phyloP scores from a whole-genome alignment of 2,113 vertebrate species.

The Aythya baeri region DNA sequence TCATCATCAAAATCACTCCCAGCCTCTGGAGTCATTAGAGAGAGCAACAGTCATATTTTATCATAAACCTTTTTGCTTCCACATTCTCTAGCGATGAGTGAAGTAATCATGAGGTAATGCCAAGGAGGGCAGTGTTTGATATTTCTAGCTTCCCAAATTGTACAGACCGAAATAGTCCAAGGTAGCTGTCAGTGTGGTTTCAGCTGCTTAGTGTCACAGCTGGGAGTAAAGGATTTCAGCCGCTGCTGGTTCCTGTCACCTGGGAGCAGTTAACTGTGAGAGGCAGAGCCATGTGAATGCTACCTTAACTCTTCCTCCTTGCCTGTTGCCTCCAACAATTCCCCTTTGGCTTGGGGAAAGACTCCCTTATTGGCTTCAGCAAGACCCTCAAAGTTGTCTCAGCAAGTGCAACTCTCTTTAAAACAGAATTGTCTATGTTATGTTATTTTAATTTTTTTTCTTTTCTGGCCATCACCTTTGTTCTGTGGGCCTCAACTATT shows the following conservation, averaged over 20 bases:
- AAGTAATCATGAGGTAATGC: constrained; percentile 40
- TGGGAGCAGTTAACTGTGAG: neutral
- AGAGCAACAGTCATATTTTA: neutral
- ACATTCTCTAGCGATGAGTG: constrained; percentile 3
- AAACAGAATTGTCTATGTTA: neutral
- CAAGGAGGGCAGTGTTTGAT: neutral
- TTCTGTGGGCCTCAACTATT: neutral
- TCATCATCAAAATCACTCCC: neutral
- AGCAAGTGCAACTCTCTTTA: neutral
- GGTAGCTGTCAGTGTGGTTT: neutral
- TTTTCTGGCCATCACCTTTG: neutral
- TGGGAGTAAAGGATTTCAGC: constrained; percentile 11
- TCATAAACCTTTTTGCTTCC: constrained; percentile 13
- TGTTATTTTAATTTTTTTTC: neutral
- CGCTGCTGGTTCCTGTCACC: neutral
- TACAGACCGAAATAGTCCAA: neutral
- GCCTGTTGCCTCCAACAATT: neutral
- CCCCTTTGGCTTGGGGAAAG: neutral
- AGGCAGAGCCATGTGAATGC: neutral
- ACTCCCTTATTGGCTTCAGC: fast-evolving
- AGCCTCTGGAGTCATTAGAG: neutral
- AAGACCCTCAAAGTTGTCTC: neutral
- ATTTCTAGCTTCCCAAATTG: constrained; percentile 18
- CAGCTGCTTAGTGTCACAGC: neutral
- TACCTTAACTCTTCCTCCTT: neutral